phyloP scores from a whole-genome alignment of 2,113 vertebrate species.

The Crotophaga sulcirostris region DNA sequence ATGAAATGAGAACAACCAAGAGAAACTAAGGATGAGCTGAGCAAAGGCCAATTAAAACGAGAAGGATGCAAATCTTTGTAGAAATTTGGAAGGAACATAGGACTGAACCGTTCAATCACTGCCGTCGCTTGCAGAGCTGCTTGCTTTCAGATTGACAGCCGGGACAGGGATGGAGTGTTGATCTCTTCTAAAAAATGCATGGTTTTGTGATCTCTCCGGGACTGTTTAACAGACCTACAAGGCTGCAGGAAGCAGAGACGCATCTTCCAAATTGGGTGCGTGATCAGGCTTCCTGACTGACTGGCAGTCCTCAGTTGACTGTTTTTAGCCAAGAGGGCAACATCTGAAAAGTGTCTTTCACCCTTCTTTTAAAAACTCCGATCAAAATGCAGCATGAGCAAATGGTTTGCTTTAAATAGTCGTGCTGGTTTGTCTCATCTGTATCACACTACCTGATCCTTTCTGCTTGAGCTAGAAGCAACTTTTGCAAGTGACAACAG shows the following conservation, averaged over 20 bases:
- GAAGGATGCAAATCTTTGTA: background rate
- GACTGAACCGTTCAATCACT: background rate
- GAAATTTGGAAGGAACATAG: background rate
- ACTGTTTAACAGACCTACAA: background rate
- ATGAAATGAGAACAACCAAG: background rate
- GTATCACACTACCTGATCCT: rapidly evolving
- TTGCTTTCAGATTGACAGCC: background rate
- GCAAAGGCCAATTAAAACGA: background rate
- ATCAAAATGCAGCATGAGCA: background rate
- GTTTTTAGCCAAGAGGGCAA: background rate
- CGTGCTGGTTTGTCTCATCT: background rate
- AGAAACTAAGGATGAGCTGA: background rate
- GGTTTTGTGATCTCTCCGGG: background rate
- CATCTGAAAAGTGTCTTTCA: background rate
- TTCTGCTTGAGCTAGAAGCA: background rate
- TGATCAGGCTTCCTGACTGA: background rate
- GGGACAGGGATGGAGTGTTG: background rate
- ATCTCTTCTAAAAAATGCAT: background rate
- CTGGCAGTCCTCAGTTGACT: background rate
- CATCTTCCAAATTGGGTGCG: background rate
- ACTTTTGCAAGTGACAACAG: background rate
- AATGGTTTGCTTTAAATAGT: background rate
- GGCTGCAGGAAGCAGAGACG: background rate
- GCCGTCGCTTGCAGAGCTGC: background rate
- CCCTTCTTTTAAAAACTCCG: background rate